These are phyloP conservation scores for Gymnocheta viridis DNA, from an alignment of 2,888 invertebrate genomes.

Conservation along the genomic window DNA sequence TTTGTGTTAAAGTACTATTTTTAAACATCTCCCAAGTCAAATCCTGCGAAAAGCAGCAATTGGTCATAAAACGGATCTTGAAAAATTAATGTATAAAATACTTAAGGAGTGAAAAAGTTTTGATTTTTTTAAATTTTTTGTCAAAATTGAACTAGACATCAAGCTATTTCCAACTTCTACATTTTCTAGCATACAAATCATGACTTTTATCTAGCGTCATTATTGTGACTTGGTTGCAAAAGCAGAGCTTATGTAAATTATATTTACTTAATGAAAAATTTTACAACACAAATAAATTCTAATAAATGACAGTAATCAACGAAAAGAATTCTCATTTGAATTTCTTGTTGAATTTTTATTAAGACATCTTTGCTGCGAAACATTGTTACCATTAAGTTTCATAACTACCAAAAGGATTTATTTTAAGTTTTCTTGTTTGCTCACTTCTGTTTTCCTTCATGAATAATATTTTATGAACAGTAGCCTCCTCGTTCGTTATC, in stretches of 20 bases:
- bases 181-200: not conserved
- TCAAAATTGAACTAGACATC: too few species aligned
- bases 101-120: too few species aligned
- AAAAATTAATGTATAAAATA: too few species aligned
- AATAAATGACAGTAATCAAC: constrained; percentile 35
- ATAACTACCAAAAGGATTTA: not conserved
- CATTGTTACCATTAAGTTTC: not conserved
- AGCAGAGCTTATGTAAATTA: constrained; percentile 11
- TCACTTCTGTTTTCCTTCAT: not conserved
- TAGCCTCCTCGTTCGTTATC: constrained; percentile 4
- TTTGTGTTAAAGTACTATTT: too few species aligned
- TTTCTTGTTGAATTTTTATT: too few species aligned
- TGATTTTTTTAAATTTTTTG: too few species aligned
- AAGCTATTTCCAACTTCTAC: too few species aligned
- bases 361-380: not conserved
- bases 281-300: not conserved
- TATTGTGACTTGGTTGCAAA: not conserved
- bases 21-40: too few species aligned
- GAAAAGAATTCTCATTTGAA: too few species aligned
- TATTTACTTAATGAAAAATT: constrained; percentile 9
- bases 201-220: not conserved
- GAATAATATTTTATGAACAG: constrained; percentile 20
- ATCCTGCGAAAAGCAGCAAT: too few species aligned
- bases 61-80: too few species aligned
- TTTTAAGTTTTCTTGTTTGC: not conserved